Base-by-base conservation (phyloP, 2,888 invertebrate genomes). In the Ptychoptera albimana region DNA sequence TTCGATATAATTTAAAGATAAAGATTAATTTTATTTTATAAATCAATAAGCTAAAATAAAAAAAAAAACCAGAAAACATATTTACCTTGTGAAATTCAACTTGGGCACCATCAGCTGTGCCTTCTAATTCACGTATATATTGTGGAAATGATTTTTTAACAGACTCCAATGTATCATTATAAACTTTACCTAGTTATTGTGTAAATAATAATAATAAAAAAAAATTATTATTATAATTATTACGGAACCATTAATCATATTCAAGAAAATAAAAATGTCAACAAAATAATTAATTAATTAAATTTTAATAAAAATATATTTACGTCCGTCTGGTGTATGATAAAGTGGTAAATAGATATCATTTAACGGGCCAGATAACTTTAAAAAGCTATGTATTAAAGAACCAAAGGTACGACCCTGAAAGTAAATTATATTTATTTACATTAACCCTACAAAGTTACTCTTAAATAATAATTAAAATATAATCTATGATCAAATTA, bases 71-170 rank as follows among this genome's bases (percentile, higher is more conserved):
- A n/a, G n/a, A n/a, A n/a, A n/a, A n/a, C n/a, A n/a, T n/a, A 41
- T 53, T 60, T 61, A 86, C 88, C 75, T 85, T 81, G 52, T 83
- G 66, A 60, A 89, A 89, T 1, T 86, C 81, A 5, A 89, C 80
- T 51, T 77, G 72, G 1, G 88, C 79, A 1, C 91, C 89, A 57
- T 87, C 85, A 8, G 89, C 83, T n/a, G 81, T 74, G 8, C 89
- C 91, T 59, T 83, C 76, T 36, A 91, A 68, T 64, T 91, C 91
- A 48, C 77, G 72, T 2, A 89, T 68, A 57, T 89, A 89, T 55
- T 86, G 82, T 0, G 89, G 88, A 62, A 75, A 88, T 52, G 78
- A 76, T 41, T 69, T 61, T 52, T 74, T 74, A 51, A 82, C 78
- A 49, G 72, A 72, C 4, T 69, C 70, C 38, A 89, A 67, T 0